These are phyloP conservation scores for Polyploca ridens DNA, from an alignment of 2,888 invertebrate species.

Conservation along the genomic window DNA sequence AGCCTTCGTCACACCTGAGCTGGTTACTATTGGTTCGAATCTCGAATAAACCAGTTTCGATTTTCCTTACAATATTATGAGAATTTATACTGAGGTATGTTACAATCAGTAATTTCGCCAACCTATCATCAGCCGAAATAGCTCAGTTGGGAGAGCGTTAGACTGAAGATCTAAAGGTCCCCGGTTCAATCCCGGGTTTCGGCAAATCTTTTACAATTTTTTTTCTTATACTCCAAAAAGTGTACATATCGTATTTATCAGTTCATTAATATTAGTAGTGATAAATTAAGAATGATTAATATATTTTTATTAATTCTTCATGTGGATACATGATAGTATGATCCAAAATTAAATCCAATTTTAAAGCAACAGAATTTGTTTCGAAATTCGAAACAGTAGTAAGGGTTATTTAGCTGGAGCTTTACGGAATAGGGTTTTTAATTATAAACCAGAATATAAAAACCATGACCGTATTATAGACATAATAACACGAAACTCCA, in stretches of 20 bases:
- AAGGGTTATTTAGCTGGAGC: conserved; percentile 37
- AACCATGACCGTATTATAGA: conserved; percentile 39
- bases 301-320: no score
- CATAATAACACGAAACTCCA: conserved; percentile 32
- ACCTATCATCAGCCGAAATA: neutral
- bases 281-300: no score
- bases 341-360: no score
- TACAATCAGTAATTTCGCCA: neutral
- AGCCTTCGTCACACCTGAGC: conserved; percentile 53
- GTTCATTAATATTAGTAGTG: no score
- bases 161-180: conserved; percentile 15
- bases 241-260: neutral
- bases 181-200: conserved; percentile 15
- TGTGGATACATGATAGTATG: no score
- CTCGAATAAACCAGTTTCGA: neutral
- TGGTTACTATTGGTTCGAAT: conserved; percentile 30
- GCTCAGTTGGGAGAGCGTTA: conserved; percentile 18
- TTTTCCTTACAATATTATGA: neutral
- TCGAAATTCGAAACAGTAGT: conserved; percentile 29
- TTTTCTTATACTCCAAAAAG: conserved; percentile 3
- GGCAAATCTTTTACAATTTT: neutral
- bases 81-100: neutral
- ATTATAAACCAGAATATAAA: conserved; percentile 58
- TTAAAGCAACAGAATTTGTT: neutral
- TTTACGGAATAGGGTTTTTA: conserved; percentile 50